Conservation (phyloP, 2,888 invertebrate species). For the Archips crataeganus region DNA sequence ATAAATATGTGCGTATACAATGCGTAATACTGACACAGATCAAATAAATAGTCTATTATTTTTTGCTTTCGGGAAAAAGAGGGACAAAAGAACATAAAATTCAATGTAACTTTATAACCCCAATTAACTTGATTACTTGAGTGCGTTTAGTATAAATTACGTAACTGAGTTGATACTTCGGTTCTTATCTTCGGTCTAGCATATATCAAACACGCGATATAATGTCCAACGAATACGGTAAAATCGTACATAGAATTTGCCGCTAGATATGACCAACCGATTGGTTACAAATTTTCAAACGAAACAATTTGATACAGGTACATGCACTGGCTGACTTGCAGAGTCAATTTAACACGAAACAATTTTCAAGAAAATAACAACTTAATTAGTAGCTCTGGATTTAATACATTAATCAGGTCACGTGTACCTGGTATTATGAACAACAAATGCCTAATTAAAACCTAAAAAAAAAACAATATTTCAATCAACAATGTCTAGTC, state of each 20-base stretch:
- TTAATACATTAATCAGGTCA: constrained; percentile 51
- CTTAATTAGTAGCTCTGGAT: constrained; percentile 29
- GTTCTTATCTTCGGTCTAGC: constrained; percentile 12
- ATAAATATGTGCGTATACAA: background rate
- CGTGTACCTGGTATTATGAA: constrained; percentile 60
- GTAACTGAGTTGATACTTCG: background rate
- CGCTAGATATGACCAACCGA: constrained; percentile 5
- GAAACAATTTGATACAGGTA: constrained; percentile 20
- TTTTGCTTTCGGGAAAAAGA: background rate
- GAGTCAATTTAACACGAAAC: background rate
- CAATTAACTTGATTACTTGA: background rate
- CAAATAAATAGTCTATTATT: background rate
- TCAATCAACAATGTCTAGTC: constrained; percentile 69
- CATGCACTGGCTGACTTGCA: constrained; percentile 13
- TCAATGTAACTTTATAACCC: background rate
- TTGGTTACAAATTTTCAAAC: constrained; percentile 5
- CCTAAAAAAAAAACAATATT: constrained; percentile 69
- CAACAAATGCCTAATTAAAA: constrained; percentile 78
- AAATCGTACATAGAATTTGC: constrained; percentile 1
- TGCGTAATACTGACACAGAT: background rate
- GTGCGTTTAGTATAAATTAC: background rate
- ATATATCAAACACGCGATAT: background rate
- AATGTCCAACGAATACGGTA: background rate
- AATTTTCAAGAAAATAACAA: constrained; percentile 9
- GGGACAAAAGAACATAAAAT: background rate